phyloP scores from a whole-genome alignment of 2,888 invertebrate genomes.

The Conomelus anceps region DNA sequence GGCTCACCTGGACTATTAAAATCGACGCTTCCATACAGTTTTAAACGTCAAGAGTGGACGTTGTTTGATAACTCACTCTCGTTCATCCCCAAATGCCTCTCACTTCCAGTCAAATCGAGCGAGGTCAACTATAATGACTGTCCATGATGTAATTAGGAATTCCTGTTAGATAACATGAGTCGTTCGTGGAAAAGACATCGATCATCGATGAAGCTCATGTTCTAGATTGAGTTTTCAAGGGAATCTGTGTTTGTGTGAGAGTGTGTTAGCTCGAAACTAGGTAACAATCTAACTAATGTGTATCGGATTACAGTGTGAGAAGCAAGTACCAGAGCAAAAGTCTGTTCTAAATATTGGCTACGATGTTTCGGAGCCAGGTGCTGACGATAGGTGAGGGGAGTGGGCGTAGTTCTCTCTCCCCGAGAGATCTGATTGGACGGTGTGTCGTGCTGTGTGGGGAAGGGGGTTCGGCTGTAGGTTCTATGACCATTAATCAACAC shows the following conservation, averaged over 20 bases:
- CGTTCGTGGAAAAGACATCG: neutral
- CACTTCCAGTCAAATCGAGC: no score
- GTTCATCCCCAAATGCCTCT: no score
- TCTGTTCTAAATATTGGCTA: neutral
- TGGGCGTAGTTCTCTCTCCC: neutral
- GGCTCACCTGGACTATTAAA: no score
- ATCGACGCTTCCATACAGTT: no score
- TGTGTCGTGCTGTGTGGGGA: neutral
- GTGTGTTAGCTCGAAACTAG: neutral
- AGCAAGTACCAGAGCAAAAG: neutral
- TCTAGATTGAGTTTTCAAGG: neutral
- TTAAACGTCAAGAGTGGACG: no score
- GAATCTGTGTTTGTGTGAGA: neutral
- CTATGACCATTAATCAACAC: constrained; percentile 11
- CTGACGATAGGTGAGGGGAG: neutral
- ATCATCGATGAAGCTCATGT: neutral
- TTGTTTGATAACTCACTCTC: no score
- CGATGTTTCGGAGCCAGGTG: neutral
- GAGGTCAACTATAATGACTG: neutral
- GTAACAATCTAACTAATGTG: neutral
- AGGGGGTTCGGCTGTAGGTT: neutral
- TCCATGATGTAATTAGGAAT: neutral
- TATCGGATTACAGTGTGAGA: neutral
- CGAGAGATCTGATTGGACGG: neutral
- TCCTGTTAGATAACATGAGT: neutral